These are phyloP conservation scores for Mormyrus proboscirostris DNA, from an alignment of 2,797 vertebrate species.

Conservation along the genomic window DNA sequence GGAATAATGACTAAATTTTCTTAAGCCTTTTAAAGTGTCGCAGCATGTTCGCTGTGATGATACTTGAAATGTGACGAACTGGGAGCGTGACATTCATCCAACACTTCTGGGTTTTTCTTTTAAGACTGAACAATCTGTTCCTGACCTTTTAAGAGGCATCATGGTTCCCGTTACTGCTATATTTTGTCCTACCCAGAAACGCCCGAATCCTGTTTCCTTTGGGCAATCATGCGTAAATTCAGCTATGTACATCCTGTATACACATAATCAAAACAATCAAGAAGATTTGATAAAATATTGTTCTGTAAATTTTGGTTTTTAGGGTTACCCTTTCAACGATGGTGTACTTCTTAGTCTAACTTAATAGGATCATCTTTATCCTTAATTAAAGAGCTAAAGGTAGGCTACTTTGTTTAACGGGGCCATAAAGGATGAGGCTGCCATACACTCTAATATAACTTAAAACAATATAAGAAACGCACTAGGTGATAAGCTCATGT, in stretches of 20 bases:
- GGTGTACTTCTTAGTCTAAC: background rate
- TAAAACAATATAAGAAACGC: background rate
- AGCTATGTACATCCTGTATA: background rate
- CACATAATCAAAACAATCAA: background rate
- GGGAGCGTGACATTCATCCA: background rate
- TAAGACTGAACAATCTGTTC: background rate
- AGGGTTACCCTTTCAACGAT: background rate
- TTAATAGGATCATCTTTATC: background rate
- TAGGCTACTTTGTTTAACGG: background rate
- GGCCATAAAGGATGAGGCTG: background rate
- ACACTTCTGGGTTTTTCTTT: background rate
- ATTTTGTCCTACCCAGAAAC: background rate
- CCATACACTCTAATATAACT: background rate
- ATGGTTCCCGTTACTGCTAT: background rate
- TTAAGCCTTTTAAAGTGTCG: background rate
- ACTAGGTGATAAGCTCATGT: background rate
- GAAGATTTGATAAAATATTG: background rate
- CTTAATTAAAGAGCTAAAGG: background rate
- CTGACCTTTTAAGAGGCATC: background rate
- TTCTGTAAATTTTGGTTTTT: background rate
- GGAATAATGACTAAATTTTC: background rate
- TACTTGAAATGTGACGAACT: background rate
- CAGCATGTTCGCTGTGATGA: background rate
- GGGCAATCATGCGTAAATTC: background rate
- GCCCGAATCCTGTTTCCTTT: background rate